Percentiles rank a stretch among this genome's conserved stretches.
These are phyloP conservation scores for Euplexia lucipara DNA, from an alignment of 2,888 invertebrate genomes.

Conservation along the genomic window DNA sequence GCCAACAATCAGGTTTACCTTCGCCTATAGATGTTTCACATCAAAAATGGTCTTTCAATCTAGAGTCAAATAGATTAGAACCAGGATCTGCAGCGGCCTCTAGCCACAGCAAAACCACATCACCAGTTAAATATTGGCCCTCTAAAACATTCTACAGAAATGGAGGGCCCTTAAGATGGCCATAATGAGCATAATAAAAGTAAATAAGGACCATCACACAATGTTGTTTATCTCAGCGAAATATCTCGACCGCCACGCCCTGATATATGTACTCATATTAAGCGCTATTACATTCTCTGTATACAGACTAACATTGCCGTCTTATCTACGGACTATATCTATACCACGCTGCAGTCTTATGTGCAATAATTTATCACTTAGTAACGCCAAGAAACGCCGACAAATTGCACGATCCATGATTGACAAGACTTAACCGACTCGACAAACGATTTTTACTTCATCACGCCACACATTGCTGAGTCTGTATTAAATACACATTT, in stretches of 20 bases:
- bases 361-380: slow-evolving; percentile 56
- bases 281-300: slow-evolving; percentile 32
- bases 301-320: slow-evolving; percentile 15
- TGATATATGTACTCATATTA: slow-evolving; percentile 39
- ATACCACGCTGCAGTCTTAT: slow-evolving; percentile 43
- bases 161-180: neutral
- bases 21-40: too few species aligned
- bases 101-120: too few species aligned
- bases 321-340: slow-evolving; percentile 53
- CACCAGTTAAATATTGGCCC: too few species aligned
- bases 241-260: slow-evolving; percentile 37
- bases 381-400: slow-evolving; percentile 43
- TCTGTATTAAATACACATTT: neutral
- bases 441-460: neutral
- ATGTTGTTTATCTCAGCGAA: slow-evolving; percentile 14
- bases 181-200: slow-evolving; percentile 7
- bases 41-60: neutral
- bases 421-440: slow-evolving; percentile 33
- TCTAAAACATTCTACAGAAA: neutral
- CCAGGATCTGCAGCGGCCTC: neutral
- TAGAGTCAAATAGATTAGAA: neutral
- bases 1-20: too few species aligned
- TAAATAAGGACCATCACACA: slow-evolving; percentile 39
- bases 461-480: slow-evolving; percentile 4
- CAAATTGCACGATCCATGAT: slow-evolving; percentile 57